Evolutionary conservation across 1,140 invertebrate genomes (phyloP), one percentile per base, ranked within the genome.

Genomic region (Brachionus asplanchnoidis): DNA sequence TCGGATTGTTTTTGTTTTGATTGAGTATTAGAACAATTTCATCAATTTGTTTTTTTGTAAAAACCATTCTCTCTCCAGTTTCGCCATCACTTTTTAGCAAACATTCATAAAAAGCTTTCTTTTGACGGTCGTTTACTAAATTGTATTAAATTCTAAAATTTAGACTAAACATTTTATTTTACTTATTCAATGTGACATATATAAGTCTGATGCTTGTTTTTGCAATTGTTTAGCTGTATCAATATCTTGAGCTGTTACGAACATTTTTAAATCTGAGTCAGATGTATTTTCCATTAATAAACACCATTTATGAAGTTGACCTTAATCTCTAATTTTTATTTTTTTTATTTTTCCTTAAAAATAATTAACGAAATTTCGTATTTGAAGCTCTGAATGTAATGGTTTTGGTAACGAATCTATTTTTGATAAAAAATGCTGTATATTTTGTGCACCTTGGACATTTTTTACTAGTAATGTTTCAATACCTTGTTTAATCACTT

Each of bases 1-100:
- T 75, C 3, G 70, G 70, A 42, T 75, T 75, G 1, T 40, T 40
- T 75, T 75, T 75, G 40, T 75, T 75, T 75, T 42, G 32, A 65
- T 65, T 65, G 2, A 65, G 26, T 23, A 65, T 65, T n/a, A 14
- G 17, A 65, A 8, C 26, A n/a, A 65, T 65, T 65, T 65, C 20
- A 65, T 65, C 17, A n/a, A 65, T 65, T 65, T 65, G 20, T 20
- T 11, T 65, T 65, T n/a, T 65, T 0, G 1, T 26, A 26, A 65
- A n/a, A 17, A 65, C 17, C 17, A 65, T 65, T 65, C 60, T 20
- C 23, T 65, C 1, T 20, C 26, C 17, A 20, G 7, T 65, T 4
- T 65, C 20, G 2, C 23, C 26, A 65, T 65, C 8, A 28, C 17
- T 65, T 65, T 26, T 65, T 23, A n/a, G 60, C 60, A 65, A 26